A percentile compares a stretch with the other conserved stretches of the same genome.
phyloP scores from a whole-genome alignment of 1,140 invertebrate species.

The Drosophila aff. region DNA sequence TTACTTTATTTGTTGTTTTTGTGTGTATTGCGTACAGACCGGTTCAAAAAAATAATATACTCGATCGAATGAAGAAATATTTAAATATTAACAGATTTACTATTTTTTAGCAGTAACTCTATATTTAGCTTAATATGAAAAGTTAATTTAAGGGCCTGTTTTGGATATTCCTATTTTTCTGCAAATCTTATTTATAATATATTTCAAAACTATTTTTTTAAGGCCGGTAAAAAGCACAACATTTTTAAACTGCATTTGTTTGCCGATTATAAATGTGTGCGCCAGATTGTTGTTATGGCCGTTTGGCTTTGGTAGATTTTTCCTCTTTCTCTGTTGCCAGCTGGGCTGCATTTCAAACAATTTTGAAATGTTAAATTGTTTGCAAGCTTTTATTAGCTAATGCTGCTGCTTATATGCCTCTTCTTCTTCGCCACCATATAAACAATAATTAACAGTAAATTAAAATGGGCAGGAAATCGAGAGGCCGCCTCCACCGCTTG shows the following conservation, averaged over 20 bases:
- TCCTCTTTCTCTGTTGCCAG: constrained; percentile 35
- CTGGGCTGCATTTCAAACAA: constrained; percentile 67
- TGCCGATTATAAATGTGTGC: constrained; percentile 1
- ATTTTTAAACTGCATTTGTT: constrained; percentile 12
- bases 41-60: constrained; percentile 6
- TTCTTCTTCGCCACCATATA: constrained; percentile 22
- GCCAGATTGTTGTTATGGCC: neutral
- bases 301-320: constrained; percentile 23
- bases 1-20: constrained; percentile 75
- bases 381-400: constrained; percentile 76
- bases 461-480: constrained; percentile 58
- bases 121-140: neutral
- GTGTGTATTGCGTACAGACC: constrained; percentile 26
- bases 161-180: too few relatives aligned
- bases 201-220: neutral
- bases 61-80: neutral
- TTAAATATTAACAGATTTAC: neutral
- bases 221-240: neutral
- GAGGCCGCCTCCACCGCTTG: constrained; percentile 44
- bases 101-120: neutral
- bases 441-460: constrained; percentile 75
- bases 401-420: constrained; percentile 33
- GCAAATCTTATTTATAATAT: too few relatives aligned
- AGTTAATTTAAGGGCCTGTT: neutral
- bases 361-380: constrained; percentile 61